Evolutionary conservation across 2,888 invertebrate species (phyloP).

Genomic region (Pheosia tremula): DNA sequence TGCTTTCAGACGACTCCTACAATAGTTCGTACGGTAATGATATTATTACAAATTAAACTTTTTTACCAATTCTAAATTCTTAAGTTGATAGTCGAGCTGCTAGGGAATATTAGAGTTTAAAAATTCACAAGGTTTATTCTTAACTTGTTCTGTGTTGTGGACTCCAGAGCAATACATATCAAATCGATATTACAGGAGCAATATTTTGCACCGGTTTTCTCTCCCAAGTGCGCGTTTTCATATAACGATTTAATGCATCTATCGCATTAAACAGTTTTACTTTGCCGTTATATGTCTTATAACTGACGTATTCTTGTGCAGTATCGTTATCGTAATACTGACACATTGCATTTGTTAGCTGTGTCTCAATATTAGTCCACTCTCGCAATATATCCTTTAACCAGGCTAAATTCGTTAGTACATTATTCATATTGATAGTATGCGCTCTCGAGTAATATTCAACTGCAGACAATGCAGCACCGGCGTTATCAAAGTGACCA

Average conservation of each 20-base stretch:
- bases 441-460: conserved; percentile 38
- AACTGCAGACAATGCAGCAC: conserved; percentile 16
- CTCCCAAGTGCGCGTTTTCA: not conserved
- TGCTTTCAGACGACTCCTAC: not conserved
- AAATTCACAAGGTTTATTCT: not conserved
- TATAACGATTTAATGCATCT: not conserved
- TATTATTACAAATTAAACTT: not conserved
- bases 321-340: not conserved
- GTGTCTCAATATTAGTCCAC: not conserved
- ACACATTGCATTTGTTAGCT: not conserved
- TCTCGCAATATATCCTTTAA: not conserved
- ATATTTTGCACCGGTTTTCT: not conserved
- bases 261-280: not conserved
- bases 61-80: not conserved
- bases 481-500: conserved; percentile 23
- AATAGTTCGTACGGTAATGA: not conserved
- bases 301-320: conserved; percentile 3
- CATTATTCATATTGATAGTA: conserved; percentile 4
- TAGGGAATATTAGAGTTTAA: not conserved
- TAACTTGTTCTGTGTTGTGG: not conserved
- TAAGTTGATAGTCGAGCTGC: not conserved
- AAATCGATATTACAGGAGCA: not conserved
- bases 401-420: not conserved
- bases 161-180: not conserved
- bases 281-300: not conserved